These are phyloP conservation scores for Tetragnatha versicolor DNA, from an alignment of 1,140 invertebrate species.

Conservation along the genomic window DNA sequence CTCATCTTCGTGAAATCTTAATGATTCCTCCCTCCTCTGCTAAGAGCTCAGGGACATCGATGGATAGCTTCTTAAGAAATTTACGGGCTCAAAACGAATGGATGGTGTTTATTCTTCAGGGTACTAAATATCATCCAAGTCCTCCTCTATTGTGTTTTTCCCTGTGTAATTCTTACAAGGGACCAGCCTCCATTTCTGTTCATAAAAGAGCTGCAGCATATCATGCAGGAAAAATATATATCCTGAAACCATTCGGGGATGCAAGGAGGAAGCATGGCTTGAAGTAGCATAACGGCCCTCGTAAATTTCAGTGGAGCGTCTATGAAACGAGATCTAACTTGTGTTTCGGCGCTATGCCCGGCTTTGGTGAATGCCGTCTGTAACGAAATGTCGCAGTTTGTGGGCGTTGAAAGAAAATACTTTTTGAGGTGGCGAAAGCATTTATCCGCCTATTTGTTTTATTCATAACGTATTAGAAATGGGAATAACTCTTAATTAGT, in stretches of 20 bases:
- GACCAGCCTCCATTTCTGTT: not conserved
- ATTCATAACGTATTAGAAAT: no score
- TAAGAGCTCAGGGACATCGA: constrained; percentile 6
- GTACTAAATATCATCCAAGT: constrained; percentile 13
- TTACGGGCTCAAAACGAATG: constrained; percentile 3
- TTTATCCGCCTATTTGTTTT: no score
- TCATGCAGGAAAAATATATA: constrained; percentile 5
- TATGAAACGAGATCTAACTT: constrained; percentile 2
- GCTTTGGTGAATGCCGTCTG: no score
- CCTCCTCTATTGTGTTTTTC: constrained; percentile 16
- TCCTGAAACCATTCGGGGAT: not conserved
- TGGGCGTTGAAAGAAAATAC: no score
- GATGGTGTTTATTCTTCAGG: constrained; percentile 8
- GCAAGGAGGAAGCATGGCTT: constrained; percentile 5
- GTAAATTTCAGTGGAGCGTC: constrained; percentile 15
- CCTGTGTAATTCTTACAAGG: constrained; percentile 6
- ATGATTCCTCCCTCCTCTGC: not conserved
- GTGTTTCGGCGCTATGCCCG: no score
- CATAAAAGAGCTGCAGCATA: constrained; percentile 12
- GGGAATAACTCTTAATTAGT: no score
- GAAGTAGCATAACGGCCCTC: not conserved
- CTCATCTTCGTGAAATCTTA: constrained; percentile 11
- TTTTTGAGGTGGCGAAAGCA: no score
- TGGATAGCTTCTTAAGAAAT: constrained; percentile 17
- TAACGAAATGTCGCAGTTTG: no score